phyloP scores from a whole-genome alignment of 2,113 vertebrate genomes.

The Puma concolor region DNA sequence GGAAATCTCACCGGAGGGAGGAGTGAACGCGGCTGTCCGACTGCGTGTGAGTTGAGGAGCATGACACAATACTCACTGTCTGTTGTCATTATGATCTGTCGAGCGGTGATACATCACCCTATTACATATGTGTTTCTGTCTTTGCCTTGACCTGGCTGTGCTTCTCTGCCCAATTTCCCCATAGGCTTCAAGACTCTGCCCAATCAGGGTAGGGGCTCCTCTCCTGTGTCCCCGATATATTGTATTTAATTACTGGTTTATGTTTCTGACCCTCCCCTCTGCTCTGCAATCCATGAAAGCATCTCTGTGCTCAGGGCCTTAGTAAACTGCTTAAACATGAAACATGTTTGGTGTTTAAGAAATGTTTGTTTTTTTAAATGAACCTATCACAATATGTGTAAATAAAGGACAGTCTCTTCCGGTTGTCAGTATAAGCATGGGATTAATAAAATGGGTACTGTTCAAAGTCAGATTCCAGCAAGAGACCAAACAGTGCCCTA shows the following conservation, averaged over 20 bases:
- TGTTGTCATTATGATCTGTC: background rate
- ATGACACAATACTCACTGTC: background rate
- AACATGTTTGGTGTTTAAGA: background rate
- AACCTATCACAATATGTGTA: background rate
- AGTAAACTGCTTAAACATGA: background rate
- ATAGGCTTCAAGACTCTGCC: background rate
- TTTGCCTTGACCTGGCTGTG: fast-evolving
- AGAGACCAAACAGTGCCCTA: background rate
- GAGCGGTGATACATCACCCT: background rate
- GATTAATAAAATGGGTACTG: background rate
- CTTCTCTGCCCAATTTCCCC: background rate
- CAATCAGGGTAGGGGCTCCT: background rate
- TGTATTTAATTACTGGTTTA: background rate
- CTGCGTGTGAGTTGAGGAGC: background rate
- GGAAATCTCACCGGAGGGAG: background rate
- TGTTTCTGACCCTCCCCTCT: background rate
- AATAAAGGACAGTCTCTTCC: background rate
- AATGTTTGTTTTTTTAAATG: background rate
- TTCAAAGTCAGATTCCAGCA: background rate
- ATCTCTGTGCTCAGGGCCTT: background rate
- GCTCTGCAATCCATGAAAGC: background rate
- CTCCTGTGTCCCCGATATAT: background rate
- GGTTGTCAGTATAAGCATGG: background rate
- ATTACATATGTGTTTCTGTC: background rate
- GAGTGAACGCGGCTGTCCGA: background rate